Conservation (phyloP, 2,797 vertebrate genomes). For the Phaenicophaeus curvirostris region DNA sequence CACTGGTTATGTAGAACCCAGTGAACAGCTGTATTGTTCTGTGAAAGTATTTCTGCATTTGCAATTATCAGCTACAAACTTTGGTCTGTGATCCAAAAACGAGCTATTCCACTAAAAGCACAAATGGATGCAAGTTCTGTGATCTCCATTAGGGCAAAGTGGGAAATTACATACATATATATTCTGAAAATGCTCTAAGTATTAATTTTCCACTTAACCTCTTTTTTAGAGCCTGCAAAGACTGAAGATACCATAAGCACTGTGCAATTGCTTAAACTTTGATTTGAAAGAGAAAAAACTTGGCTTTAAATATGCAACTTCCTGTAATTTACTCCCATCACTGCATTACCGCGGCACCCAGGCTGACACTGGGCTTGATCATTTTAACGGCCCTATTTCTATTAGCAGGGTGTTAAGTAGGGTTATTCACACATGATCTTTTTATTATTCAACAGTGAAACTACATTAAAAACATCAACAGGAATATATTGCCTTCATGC, state of each 20-base stretch:
- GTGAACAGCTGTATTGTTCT: neutral
- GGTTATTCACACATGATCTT: neutral
- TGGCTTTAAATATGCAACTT: neutral
- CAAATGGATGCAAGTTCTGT: neutral
- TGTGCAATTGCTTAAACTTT: neutral
- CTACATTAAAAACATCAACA: neutral
- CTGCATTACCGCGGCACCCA: neutral
- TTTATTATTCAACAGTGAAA: neutral
- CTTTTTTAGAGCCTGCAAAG: neutral
- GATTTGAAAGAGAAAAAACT: neutral
- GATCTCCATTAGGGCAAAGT: neutral
- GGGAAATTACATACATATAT: neutral
- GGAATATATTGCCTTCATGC: neutral
- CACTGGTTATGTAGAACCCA: neutral
- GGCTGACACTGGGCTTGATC: neutral
- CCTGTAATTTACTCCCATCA: neutral
- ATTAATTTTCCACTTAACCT: neutral
- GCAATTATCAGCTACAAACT: neutral
- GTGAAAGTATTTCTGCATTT: neutral
- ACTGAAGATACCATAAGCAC: neutral
- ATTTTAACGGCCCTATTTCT: neutral
- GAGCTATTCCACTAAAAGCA: neutral
- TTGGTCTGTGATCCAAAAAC: neutral
- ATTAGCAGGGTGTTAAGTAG: neutral
- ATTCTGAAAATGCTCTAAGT: neutral